These are phyloP conservation scores for Bubo scandiacus DNA, from an alignment of 2,113 vertebrate species.

Conservation along the genomic window DNA sequence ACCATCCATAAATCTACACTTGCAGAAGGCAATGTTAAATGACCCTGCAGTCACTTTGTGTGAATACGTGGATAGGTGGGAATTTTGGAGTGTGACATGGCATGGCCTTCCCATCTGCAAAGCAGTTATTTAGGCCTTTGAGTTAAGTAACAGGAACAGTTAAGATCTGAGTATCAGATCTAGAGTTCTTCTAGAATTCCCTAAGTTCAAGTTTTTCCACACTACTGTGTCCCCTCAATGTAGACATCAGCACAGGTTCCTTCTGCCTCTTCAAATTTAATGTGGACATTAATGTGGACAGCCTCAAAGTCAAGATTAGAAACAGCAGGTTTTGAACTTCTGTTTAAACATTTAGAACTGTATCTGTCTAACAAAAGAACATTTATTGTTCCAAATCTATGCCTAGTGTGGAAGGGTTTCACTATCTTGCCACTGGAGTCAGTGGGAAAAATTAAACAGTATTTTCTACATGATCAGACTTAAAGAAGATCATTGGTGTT, in stretches of 20 bases:
- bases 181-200: neutral
- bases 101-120: neutral
- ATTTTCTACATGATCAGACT: neutral
- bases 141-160: neutral
- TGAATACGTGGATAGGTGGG: fast-evolving
- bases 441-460: neutral
- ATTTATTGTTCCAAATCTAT: neutral
- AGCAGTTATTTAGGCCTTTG: neutral
- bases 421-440: neutral
- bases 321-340: neutral
- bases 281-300: neutral
- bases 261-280: neutral
- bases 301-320: neutral
- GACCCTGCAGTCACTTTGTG: neutral
- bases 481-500: neutral
- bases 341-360: neutral
- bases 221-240: neutral
- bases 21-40: neutral
- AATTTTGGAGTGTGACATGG: neutral
- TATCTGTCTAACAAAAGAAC: neutral
- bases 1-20: neutral
- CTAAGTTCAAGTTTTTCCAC: neutral
- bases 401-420: neutral
- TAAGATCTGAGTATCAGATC: neutral
- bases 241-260: neutral